Conservation (phyloP, 2,113 vertebrate species). For the Neoarius graeffei region DNA sequence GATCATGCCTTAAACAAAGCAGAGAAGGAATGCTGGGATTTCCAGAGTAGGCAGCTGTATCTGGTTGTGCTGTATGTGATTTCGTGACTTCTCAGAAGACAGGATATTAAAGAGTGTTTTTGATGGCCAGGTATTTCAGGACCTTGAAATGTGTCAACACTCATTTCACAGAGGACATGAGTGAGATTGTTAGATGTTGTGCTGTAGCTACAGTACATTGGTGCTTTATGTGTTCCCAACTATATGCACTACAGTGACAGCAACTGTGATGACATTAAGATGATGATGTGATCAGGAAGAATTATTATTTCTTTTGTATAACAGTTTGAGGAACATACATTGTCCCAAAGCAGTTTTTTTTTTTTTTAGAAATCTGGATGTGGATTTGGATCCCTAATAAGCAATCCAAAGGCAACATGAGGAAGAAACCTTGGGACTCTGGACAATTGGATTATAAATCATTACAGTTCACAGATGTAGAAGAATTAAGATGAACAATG, state of each 20-base stretch:
- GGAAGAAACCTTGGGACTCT: not conserved
- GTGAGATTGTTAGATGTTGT: slow-evolving; percentile 47
- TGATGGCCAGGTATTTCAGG: slow-evolving; percentile 37
- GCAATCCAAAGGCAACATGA: not conserved
- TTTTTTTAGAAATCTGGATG: not conserved
- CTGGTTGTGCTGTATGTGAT: slow-evolving; percentile 32
- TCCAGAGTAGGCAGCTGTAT: slow-evolving; percentile 24
- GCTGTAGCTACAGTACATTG: not conserved
- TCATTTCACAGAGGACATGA: slow-evolving; percentile 37
- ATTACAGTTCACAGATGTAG: not conserved
- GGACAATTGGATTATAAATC: not conserved
- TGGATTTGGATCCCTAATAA: not conserved
- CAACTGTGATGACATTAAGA: not conserved
- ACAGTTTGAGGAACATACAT: not conserved
- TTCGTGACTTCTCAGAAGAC: slow-evolving; percentile 37
- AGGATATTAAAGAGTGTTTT: slow-evolving; percentile 59
- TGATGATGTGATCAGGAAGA: not conserved
- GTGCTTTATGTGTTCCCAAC: not conserved
- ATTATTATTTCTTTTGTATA: not conserved
- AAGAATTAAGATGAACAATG: not conserved
- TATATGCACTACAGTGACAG: not conserved
- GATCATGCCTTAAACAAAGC: slow-evolving; percentile 23
- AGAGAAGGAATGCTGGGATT: slow-evolving; percentile 37
- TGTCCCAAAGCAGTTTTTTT: not conserved
- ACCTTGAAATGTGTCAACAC: slow-evolving; percentile 22